A percentile compares a stretch with the other conserved stretches of the same genome.
These are phyloP conservation scores for Zoroaster sp. DNA, from an alignment of 53 echinoderm and acorn worm genomes.

Conservation along the genomic window DNA sequence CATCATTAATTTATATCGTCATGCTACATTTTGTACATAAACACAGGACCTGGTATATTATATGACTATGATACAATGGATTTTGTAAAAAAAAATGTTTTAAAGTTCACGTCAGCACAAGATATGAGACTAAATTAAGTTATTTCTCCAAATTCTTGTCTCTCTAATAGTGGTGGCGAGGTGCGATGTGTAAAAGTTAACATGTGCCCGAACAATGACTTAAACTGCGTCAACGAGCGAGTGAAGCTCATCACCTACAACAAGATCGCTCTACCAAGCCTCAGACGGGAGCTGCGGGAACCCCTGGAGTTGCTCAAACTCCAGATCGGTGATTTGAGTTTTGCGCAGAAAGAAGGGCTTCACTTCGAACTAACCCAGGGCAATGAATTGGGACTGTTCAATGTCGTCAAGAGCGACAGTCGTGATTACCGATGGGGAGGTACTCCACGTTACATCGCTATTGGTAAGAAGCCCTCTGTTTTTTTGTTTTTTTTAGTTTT, in stretches of 20 bases:
- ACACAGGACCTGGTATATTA: too few relatives aligned
- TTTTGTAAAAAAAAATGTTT: too few relatives aligned
- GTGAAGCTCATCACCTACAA: constrained; percentile 60
- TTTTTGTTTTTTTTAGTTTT: too few relatives aligned
- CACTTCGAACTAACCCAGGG: constrained; percentile 56
- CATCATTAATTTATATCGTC: too few relatives aligned
- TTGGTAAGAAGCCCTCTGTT: constrained; percentile 20
- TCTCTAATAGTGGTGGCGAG: constrained; percentile 20
- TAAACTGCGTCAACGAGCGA: constrained; percentile 25
- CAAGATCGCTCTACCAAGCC: constrained; percentile 73
- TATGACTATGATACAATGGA: too few relatives aligned
- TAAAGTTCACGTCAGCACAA: too few relatives aligned
- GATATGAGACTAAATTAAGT: background rate
- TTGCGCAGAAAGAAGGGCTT: background rate
- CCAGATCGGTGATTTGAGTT: constrained; percentile 8
- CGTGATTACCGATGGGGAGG: background rate
- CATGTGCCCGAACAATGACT: constrained; percentile 43
- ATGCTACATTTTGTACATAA: too few relatives aligned
- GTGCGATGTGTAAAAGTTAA: constrained; percentile 19
- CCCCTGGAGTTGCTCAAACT: background rate
- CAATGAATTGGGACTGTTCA: constrained; percentile 75
- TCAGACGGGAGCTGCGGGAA: background rate
- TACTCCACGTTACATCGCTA: background rate
- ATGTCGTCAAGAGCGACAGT: constrained; percentile 24
- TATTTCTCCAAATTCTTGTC: background rate